A percentile compares a stretch with the other conserved stretches of the same genome.
These are phyloP conservation scores for Sakesphorus luctuosus DNA, from an alignment of 2,113 vertebrate species.

Conservation along the genomic window DNA sequence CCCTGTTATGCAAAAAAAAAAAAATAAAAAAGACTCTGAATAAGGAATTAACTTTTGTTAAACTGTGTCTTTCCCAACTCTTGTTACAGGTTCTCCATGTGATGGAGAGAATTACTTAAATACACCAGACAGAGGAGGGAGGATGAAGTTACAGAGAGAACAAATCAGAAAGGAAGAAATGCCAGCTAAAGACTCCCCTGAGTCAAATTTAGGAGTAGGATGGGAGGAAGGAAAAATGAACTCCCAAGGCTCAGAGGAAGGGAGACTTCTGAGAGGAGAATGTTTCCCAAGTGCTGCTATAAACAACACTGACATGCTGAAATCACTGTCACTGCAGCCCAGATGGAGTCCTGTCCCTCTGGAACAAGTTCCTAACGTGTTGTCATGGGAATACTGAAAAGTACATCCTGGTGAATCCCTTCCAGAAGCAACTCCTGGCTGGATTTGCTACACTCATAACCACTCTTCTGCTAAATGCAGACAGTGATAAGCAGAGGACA, in stretches of 20 bases:
- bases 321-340: not conserved
- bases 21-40: not conserved
- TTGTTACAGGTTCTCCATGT: not conserved
- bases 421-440: not conserved
- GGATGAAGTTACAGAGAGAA: not conserved
- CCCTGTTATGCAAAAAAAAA: not conserved
- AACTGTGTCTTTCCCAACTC: not conserved
- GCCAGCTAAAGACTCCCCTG: not conserved
- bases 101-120: not conserved
- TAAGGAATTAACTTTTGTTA: not conserved
- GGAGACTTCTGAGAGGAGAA: not conserved
- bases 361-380: not conserved
- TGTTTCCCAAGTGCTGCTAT: not conserved
- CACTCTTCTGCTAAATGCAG: not conserved
- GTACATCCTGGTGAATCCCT: not conserved
- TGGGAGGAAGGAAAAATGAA: not conserved
- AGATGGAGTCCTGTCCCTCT: not conserved
- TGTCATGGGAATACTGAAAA: constrained; percentile 35
- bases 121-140: not conserved
- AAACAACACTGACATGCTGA: not conserved
- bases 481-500: not conserved
- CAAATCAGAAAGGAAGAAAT: not conserved
- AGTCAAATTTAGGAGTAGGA: not conserved
- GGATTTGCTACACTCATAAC: not conserved
- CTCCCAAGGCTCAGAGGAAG: not conserved